phyloP scores from a whole-genome alignment of 2,113 vertebrate genomes.

The Cryptoleucopteryx plumbea region DNA sequence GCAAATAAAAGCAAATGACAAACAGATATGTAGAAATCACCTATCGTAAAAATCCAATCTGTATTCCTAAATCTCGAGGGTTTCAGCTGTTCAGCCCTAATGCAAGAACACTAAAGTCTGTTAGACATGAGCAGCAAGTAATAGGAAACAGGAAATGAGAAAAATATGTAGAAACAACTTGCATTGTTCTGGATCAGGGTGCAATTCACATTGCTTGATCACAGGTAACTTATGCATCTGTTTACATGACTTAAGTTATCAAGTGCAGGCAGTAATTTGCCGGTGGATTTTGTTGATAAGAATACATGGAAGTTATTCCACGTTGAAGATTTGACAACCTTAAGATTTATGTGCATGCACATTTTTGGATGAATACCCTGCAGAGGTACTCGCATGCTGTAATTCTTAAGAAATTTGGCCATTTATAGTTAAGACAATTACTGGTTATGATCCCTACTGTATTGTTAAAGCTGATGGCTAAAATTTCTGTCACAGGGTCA shows the following conservation, averaged over 20 bases:
- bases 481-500: background rate
- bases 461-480: background rate
- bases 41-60: background rate
- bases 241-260: background rate
- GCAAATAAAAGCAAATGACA: constrained; percentile 24
- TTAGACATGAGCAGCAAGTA: background rate
- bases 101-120: background rate
- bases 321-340: background rate
- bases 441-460: background rate
- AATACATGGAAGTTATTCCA: background rate
- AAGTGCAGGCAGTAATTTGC: background rate
- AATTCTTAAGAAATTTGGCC: background rate
- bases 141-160: background rate
- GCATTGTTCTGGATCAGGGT: background rate
- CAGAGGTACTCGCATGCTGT: background rate
- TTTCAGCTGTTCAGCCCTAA: constrained; percentile 7
- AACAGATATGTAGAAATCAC: background rate
- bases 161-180: background rate
- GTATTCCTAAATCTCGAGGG: background rate
- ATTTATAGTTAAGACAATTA: background rate
- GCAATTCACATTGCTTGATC: background rate
- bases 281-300: background rate
- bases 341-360: background rate
- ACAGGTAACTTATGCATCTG: background rate
- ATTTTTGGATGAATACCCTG: background rate